Conservation (phyloP, 1,140 invertebrate species). For the Temnothorax nylanderi region DNA sequence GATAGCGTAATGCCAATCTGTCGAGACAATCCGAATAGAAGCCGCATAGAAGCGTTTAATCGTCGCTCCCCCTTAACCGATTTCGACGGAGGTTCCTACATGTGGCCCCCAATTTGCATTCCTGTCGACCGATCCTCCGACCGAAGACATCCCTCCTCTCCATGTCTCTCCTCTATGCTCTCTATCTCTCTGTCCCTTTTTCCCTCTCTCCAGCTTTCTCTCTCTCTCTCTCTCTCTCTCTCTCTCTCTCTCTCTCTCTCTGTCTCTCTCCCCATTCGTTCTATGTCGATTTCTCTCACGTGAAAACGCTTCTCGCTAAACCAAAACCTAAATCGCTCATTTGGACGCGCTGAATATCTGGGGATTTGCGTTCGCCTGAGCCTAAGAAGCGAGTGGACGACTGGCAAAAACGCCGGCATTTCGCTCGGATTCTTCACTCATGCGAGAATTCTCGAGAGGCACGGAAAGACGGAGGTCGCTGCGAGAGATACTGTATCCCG, state of each 20-base stretch:
- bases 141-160: constrained; percentile 14
- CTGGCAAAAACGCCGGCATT: constrained; percentile 58
- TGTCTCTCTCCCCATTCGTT: background rate
- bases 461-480: background rate
- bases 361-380: background rate
- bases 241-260: background rate
- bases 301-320: constrained; percentile 31
- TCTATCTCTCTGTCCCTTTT: background rate
- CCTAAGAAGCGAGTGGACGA: constrained; percentile 1
- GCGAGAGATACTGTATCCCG: constrained; percentile 45
- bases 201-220: background rate
- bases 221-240: background rate
- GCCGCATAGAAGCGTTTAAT: constrained; percentile 57
- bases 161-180: background rate
- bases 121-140: constrained; percentile 53
- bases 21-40: constrained; percentile 28
- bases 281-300: background rate
- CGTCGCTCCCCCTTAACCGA: constrained; percentile 47
- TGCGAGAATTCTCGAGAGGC: constrained; percentile 18
- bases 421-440: constrained; percentile 38
- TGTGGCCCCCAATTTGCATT: constrained; percentile 57
- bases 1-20: constrained; percentile 49
- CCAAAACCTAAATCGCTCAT: constrained; percentile 55
- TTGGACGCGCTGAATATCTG: constrained; percentile 18
- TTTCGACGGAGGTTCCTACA: constrained; percentile 51